Percentiles rank a stretch among this genome's conserved stretches.
These are phyloP conservation scores for Drosophila sturtevanti DNA, from an alignment of 1,140 invertebrate species.

Conservation along the genomic window DNA sequence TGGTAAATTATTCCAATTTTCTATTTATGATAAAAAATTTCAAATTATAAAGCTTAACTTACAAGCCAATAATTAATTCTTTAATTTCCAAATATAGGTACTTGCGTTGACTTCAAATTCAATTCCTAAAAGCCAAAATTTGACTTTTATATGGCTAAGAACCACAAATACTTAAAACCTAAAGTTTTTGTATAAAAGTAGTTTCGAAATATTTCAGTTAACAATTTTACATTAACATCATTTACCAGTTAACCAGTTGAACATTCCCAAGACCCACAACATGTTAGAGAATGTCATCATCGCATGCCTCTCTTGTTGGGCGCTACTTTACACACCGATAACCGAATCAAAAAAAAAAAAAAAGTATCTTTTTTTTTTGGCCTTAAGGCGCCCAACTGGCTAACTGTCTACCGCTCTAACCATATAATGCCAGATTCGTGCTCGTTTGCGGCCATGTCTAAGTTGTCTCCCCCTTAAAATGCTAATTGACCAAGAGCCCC, in stretches of 20 bases:
- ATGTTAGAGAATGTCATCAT: slow-evolving; percentile 53
- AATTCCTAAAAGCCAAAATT: no score
- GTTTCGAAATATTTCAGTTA: no score
- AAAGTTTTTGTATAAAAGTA: no score
- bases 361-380: not conserved
- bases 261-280: slow-evolving; percentile 11
- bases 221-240: not conserved
- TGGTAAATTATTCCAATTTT: no score
- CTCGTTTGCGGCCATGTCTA: slow-evolving; percentile 55
- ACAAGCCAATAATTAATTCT: no score
- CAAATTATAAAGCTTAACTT: no score
- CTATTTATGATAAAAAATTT: no score
- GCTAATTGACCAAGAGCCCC: slow-evolving; percentile 59
- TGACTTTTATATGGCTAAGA: no score
- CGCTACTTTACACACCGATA: slow-evolving; percentile 43
- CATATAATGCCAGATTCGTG: slow-evolving; percentile 51
- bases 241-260: not conserved
- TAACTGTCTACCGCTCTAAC: slow-evolving; percentile 14
- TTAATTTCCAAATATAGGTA: no score
- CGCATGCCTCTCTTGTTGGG: slow-evolving; percentile 31
- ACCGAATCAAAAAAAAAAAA: slow-evolving; percentile 24
- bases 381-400: slow-evolving; percentile 31
- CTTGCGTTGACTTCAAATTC: no score
- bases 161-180: no score
- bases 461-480: slow-evolving; percentile 44